Base-by-base conservation (phyloP, 2,113 vertebrate genomes). In the Microtus montanus region DNA sequence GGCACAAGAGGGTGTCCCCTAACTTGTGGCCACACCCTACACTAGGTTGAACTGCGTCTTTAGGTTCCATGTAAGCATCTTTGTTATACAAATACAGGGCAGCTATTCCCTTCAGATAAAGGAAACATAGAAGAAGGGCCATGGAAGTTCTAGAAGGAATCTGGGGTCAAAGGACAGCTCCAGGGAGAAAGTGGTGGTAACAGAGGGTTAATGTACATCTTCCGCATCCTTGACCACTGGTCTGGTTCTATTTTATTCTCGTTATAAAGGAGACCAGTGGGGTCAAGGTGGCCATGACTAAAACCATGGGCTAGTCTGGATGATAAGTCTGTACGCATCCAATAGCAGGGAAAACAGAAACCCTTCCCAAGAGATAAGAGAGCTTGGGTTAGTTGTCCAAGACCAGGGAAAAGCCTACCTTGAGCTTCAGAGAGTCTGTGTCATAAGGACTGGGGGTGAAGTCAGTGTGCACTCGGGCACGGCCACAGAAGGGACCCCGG, bases 381-480 rank as follows among this genome's bases (percentile, higher is more conserved):
- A 24, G 10, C 41, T 54, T 11, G 11, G 14, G 12, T 2, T 17
- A 61, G 11, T 12, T 52, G 44, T 9, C n/a, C 20, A 17, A 61
- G 54, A 64, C 47, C 64, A 54, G 33, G 14, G 1, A 35, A 22
- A 84, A 30, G 54, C 90, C 52, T 97, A 99, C 99, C 99, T 99
- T 99, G 63, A 99, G 99, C 97, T 99, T 99, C 90, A 99, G 99
- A 0, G 99, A 99, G 98, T 99, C 99, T 0, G 99, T 98, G 98
- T 99, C 99, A 0, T 99, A 99, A 35, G 99, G 99, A 96, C 99
- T 99, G 4, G 99, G 99, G n/a, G 99, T 99, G 97, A 99, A 99
- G 97, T 99, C 99, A 0, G 99, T 99, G 97, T 99, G 99, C 95
- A 99, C 99, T 15, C 99, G 97, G 68, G 99, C 99, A 0, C 99